A percentile compares a stretch with the other conserved stretches of the same genome.
These are phyloP conservation scores for Lasioglossum baleicum DNA, from an alignment of 1,140 invertebrate genomes.

Conservation along the genomic window DNA sequence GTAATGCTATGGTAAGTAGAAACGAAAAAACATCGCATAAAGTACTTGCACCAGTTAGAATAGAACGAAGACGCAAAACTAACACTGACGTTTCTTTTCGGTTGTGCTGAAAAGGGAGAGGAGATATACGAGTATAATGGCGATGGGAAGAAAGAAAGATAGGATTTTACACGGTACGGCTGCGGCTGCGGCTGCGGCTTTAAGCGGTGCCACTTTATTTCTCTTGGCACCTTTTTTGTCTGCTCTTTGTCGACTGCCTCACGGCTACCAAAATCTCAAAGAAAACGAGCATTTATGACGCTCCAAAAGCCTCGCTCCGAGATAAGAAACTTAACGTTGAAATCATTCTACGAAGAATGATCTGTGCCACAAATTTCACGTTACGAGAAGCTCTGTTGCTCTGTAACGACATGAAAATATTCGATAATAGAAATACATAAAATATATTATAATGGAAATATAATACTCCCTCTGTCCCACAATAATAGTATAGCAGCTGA, in stretches of 20 bases:
- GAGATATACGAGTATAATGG: conserved; percentile 9
- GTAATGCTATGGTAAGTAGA: neutral
- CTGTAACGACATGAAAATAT: no score
- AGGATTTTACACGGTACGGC: conserved; percentile 32
- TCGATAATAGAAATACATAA: no score
- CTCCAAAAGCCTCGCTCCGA: neutral
- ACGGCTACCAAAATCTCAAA: conserved; percentile 27
- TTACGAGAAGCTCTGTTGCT: neutral
- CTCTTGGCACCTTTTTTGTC: conserved; percentile 29
- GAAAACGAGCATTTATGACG: conserved; percentile 5
- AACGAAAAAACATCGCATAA: neutral
- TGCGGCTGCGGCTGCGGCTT: conserved; percentile 9
- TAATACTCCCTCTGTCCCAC: no score
- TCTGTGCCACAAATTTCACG: neutral
- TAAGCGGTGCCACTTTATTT: conserved; percentile 31
- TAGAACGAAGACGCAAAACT: neutral
- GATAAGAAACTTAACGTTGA: neutral
- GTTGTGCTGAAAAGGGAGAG: neutral
- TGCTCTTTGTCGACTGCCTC: conserved; percentile 8
- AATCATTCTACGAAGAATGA: neutral
- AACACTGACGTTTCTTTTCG: conserved; percentile 3
- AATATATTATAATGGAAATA: no score
- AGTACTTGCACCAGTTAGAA: neutral
- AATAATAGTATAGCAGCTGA: no score
- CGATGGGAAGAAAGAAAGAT: conserved; percentile 13